These are phyloP conservation scores for Arvicanthis niloticus DNA, from an alignment of 2,113 vertebrate genomes.

Conservation along the genomic window DNA sequence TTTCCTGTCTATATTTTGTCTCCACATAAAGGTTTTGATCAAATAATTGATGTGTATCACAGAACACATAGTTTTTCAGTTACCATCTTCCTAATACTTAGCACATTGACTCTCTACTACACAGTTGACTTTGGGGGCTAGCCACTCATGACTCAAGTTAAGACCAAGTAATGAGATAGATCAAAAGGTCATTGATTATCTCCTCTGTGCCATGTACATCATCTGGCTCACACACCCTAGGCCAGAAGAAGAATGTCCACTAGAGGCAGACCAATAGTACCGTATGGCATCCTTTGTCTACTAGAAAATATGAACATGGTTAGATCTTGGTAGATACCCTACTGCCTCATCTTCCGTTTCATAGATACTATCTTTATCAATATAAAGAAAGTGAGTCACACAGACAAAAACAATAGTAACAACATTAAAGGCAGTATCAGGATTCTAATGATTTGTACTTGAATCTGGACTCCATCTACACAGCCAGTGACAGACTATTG, in stretches of 20 bases:
- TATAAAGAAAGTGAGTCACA: neutral
- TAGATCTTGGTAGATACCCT: too few species aligned
- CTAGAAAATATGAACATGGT: neutral
- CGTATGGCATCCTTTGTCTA: neutral
- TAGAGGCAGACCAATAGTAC: neutral
- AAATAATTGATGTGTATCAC: neutral
- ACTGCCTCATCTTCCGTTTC: neutral
- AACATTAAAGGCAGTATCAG: neutral
- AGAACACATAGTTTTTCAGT: neutral
- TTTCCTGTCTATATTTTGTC: neutral
- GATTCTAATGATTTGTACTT: neutral
- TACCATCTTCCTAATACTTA: constrained; percentile 2
- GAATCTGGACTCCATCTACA: neutral
- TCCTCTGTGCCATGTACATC: neutral
- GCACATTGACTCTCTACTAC: neutral
- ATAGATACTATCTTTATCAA: neutral
- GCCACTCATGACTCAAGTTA: constrained; percentile 9
- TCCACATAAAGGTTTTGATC: neutral
- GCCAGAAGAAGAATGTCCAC: neutral
- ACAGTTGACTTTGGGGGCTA: neutral
- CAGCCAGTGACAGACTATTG: neutral
- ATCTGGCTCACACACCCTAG: neutral
- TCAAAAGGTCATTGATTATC: neutral
- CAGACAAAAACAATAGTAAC: neutral
- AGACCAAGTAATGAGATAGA: neutral